Conservation (phyloP, 2,888 invertebrate species). For the Pachydiplax longipennis region DNA sequence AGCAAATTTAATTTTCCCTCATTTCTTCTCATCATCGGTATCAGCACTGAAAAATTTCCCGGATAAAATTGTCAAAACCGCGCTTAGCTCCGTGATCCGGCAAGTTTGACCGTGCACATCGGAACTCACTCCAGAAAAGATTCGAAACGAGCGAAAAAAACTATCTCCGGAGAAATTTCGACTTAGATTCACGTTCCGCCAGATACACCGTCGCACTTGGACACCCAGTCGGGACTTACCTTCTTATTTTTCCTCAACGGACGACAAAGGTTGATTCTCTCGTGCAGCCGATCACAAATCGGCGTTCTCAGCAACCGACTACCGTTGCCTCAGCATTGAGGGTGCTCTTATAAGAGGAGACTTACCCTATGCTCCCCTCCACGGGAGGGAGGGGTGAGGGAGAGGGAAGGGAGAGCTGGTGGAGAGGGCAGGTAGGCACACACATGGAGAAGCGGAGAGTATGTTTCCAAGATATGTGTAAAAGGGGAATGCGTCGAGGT, state of each 20-base stretch:
- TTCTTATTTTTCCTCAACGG: neutral
- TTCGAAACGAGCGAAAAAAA: neutral
- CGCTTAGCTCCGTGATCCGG: too few species aligned
- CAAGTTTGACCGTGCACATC: too few species aligned
- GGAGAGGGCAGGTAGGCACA: neutral
- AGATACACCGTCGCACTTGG: neutral
- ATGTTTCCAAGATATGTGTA: neutral
- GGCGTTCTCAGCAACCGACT: constrained; percentile 15
- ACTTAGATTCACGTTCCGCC: neutral
- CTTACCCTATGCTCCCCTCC: neutral
- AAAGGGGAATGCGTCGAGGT: neutral
- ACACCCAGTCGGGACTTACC: neutral
- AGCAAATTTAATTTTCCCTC: too few species aligned
- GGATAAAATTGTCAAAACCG: too few species aligned
- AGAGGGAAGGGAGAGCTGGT: neutral
- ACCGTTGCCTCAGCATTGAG: constrained; percentile 12
- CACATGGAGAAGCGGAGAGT: neutral
- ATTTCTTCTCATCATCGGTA: too few species aligned
- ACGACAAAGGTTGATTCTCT: neutral
- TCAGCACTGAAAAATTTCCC: too few species aligned
- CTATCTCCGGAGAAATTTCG: neutral
- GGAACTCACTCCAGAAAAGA: too few species aligned
- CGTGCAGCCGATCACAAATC: neutral
- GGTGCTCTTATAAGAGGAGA: constrained; percentile 32
- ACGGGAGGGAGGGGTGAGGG: neutral